phyloP scores from a whole-genome alignment of 2,888 invertebrate species.

The Plebejus argus region DNA sequence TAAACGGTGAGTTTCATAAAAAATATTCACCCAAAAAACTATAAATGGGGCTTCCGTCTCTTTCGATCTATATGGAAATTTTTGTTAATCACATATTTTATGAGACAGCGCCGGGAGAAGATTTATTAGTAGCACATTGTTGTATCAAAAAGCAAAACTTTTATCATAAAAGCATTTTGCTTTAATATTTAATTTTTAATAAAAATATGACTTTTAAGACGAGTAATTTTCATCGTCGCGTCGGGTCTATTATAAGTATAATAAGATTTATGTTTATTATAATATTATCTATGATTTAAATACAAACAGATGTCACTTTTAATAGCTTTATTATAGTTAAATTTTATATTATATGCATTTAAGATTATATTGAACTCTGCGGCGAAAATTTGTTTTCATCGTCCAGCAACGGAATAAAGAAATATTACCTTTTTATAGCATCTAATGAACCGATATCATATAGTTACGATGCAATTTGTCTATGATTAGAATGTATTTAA shows the following conservation, averaged over 20 bases:
- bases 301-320: not conserved
- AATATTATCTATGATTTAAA: not conserved
- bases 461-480: not conserved
- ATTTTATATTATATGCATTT: not conserved
- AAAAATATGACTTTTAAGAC: not conserved
- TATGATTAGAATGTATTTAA: not conserved
- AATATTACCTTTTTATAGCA: not conserved
- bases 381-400: not conserved
- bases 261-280: not conserved
- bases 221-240: slow-evolving; percentile 39
- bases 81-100: slow-evolving; percentile 28
- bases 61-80: slow-evolving; percentile 28
- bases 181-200: slow-evolving; percentile 17
- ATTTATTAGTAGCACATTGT: slow-evolving; percentile 26
- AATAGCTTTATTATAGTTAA: slow-evolving; percentile 6
- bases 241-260: slow-evolving; percentile 24
- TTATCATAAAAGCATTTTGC: slow-evolving; percentile 1
- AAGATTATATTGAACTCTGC: not conserved
- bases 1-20: not conserved
- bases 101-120: slow-evolving; percentile 23
- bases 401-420: not conserved
- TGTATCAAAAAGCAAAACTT: slow-evolving; percentile 12
- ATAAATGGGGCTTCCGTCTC: slow-evolving; percentile 11
- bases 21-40: slow-evolving; percentile 17
- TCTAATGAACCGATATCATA: slow-evolving; percentile 15